Evolutionary conservation across 2,888 invertebrate species (phyloP).

Genomic region (Seladonia tumulorum): DNA sequence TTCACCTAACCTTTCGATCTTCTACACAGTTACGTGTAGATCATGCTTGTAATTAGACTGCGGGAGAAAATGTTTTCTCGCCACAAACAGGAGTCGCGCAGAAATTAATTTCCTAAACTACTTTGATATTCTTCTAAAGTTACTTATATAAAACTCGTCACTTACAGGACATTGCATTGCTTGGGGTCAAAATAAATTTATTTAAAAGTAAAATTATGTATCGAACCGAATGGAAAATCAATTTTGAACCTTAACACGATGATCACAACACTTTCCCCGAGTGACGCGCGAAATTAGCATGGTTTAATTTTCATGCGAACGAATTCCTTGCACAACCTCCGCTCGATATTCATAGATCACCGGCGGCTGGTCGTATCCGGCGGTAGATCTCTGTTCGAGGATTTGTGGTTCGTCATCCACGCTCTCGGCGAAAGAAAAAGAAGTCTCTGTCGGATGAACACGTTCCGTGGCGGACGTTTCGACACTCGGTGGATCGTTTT

Average conservation of each 20-base stretch:
- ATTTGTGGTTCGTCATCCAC: constrained; percentile 25
- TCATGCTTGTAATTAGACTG: neutral
- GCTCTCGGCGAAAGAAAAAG: neutral
- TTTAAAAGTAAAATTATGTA: too few species aligned
- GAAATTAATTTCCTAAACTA: too few species aligned
- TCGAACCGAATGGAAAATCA: too few species aligned
- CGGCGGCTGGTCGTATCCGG: neutral
- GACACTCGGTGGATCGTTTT: constrained; percentile 17
- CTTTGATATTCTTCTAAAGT: too few species aligned
- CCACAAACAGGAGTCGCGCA: too few species aligned
- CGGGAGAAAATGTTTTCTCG: neutral
- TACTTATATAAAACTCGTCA: too few species aligned
- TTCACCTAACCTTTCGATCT: neutral
- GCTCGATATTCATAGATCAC: constrained; percentile 13
- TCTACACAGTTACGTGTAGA: neutral
- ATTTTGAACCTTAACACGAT: too few species aligned
- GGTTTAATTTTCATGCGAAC: neutral
- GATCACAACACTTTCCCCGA: neutral
- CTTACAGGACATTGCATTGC: too few species aligned
- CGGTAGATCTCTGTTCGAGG: neutral
- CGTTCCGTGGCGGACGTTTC: constrained; percentile 19
- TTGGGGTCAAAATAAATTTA: too few species aligned
- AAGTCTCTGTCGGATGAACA: constrained; percentile 20
- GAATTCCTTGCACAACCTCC: neutral
- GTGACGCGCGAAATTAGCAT: neutral